Evolutionary conservation across 2,113 vertebrate species (phyloP).

Genomic region (Atrichornis clamosus): DNA sequence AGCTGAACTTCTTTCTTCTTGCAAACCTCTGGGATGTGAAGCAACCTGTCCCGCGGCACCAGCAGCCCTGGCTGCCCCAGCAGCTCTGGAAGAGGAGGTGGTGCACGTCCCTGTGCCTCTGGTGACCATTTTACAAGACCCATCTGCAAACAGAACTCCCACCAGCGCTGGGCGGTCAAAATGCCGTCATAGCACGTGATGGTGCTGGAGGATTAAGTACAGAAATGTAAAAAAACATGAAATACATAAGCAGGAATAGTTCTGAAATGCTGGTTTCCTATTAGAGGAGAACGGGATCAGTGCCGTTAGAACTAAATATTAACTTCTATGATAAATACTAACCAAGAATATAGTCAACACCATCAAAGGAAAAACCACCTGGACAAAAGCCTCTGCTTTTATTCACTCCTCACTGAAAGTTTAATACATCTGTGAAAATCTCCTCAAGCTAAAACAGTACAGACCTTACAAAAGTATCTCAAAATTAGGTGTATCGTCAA

Average conservation of each 20-base stretch:
- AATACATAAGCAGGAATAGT: slow-evolving; percentile 19
- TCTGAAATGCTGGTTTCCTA: slow-evolving; percentile 55
- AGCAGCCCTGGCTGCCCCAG: neutral
- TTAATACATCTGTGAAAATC: neutral
- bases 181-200: neutral
- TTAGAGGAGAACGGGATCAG: slow-evolving; percentile 42
- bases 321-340: slow-evolving; percentile 68
- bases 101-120: neutral
- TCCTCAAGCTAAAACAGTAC: neutral
- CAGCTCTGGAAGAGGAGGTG: neutral
- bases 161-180: accelerated
- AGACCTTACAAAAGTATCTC: neutral
- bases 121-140: neutral
- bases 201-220: neutral
- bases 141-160: neutral
- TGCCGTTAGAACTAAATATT: slow-evolving; percentile 59
- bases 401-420: neutral
- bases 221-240: slow-evolving; percentile 35
- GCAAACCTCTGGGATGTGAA: neutral
- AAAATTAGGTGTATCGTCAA: neutral
- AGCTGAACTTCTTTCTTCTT: neutral
- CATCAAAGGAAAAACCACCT: neutral
- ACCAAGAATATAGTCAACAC: slow-evolving; percentile 25
- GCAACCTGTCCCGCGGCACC: accelerated
- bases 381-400: neutral